Evolutionary conservation across 2,888 invertebrate genomes (phyloP).

Genomic region (Hirtodrosophila alboralis): DNA sequence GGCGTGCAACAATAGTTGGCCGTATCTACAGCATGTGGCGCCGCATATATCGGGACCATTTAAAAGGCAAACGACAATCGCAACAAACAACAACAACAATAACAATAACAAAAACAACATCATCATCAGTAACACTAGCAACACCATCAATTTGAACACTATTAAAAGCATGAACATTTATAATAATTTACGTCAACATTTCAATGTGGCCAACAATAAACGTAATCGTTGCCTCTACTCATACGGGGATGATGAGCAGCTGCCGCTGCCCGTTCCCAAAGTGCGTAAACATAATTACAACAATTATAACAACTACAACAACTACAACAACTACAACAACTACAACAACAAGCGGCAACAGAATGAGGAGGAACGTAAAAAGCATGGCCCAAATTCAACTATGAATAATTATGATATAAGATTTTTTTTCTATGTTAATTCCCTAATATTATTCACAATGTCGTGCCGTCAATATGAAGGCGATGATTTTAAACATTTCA

Average conservation of each 20-base stretch:
- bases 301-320: constrained; percentile 24
- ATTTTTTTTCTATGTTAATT: constrained; percentile 81
- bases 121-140: constrained; percentile 20
- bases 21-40: constrained; percentile 73
- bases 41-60: constrained; percentile 56
- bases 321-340: constrained; percentile 11
- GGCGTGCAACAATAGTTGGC: constrained; percentile 65
- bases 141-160: constrained; percentile 41
- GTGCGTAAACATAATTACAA: constrained; percentile 49
- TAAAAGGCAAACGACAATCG: constrained; percentile 49
- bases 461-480: constrained; percentile 72
- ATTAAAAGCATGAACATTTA: constrained; percentile 64
- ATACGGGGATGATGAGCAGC: constrained; percentile 25
- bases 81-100: constrained; percentile 25
- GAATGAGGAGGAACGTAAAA: constrained; percentile 13
- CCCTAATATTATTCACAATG: constrained; percentile 76
- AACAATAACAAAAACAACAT: constrained; percentile 19
- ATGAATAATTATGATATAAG: constrained; percentile 70
- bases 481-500: constrained; percentile 75
- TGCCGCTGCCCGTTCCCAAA: constrained; percentile 36
- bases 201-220: constrained; percentile 41
- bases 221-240: constrained; percentile 45
- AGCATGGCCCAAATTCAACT: constrained; percentile 37
- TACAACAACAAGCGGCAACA: constrained; percentile 11
- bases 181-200: constrained; percentile 55